Evolutionary conservation across 2,888 invertebrate species (phyloP).

Genomic region (Dasysyrphus albostriatus): DNA sequence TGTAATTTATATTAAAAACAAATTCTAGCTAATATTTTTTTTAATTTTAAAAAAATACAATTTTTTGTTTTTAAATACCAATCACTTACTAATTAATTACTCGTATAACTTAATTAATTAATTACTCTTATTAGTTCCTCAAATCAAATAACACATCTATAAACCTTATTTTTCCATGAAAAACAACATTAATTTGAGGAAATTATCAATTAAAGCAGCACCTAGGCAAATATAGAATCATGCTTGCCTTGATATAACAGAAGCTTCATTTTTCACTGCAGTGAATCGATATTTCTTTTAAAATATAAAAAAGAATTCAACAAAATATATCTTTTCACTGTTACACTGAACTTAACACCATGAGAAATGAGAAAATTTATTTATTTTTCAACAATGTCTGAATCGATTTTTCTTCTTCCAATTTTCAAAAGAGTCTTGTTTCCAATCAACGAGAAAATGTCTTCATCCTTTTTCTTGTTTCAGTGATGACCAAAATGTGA

Average conservation of each 20-base stretch:
- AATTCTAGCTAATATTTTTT: too few relatives aligned
- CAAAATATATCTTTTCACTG: background rate
- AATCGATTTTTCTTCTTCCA: slow-evolving; percentile 25
- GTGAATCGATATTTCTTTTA: background rate
- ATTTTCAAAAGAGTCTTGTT: slow-evolving; percentile 23
- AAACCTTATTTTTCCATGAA: too few relatives aligned
- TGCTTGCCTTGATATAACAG: background rate
- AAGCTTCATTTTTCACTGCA: background rate
- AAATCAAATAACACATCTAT: too few relatives aligned
- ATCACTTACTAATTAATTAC: too few relatives aligned
- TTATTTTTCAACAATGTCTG: background rate
- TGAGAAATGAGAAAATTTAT: slow-evolving; percentile 10
- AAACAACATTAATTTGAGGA: too few relatives aligned
- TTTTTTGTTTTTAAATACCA: too few relatives aligned
- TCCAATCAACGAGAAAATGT: slow-evolving; percentile 37
- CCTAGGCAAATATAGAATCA: background rate
- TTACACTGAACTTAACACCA: background rate
- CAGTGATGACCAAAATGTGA: slow-evolving; percentile 26
- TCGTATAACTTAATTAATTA: too few relatives aligned
- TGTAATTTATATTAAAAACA: too few relatives aligned
- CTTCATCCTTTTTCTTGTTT: slow-evolving; percentile 37
- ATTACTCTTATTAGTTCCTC: too few relatives aligned
- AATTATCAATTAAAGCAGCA: too few relatives aligned
- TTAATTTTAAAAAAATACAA: too few relatives aligned
- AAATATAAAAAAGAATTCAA: background rate